A percentile compares a stretch with the other conserved stretches of the same genome.
Conservation (phyloP, 2,113 vertebrate species). For the Oxyruncus cristatus region DNA sequence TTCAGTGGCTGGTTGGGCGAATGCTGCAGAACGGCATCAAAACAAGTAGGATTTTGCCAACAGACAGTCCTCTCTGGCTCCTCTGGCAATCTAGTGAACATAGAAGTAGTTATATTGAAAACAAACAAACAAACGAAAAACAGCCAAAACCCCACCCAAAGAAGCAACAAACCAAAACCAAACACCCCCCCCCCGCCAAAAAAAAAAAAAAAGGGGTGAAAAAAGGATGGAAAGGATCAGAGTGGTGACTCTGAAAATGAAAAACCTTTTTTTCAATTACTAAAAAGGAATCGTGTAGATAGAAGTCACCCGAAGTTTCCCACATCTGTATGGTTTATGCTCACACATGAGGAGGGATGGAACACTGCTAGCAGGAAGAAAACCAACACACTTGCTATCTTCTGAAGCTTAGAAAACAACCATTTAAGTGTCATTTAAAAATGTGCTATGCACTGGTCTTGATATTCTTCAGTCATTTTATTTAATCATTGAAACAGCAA, state of each 20-base stretch:
- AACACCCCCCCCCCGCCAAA: not conserved
- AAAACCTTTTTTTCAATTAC: not conserved
- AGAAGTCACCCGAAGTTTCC: not conserved
- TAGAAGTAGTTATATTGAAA: not conserved
- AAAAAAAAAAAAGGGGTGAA: no score
- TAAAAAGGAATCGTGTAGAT: fast-evolving
- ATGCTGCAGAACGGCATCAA: not conserved
- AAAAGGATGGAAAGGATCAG: not conserved
- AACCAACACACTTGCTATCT: not conserved
- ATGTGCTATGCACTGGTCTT: not conserved
- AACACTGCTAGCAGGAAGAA: not conserved
- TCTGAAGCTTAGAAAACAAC: not conserved
- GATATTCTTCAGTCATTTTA: not conserved
- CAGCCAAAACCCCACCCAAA: no score
- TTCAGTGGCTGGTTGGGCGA: not conserved
- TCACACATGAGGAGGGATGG: not conserved
- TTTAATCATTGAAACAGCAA: not conserved
- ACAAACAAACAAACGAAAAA: not conserved
- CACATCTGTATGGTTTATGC: not conserved
- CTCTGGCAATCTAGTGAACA: not conserved
- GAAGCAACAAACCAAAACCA: not conserved
- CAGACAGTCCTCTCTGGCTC: not conserved
- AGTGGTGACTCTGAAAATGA: not conserved
- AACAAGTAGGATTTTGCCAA: not conserved
- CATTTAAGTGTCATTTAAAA: not conserved